Evolutionary conservation across 2,113 vertebrate species (phyloP), one percentile per base, ranked within the genome.

Genomic region (Loxodonta africana): DNA sequence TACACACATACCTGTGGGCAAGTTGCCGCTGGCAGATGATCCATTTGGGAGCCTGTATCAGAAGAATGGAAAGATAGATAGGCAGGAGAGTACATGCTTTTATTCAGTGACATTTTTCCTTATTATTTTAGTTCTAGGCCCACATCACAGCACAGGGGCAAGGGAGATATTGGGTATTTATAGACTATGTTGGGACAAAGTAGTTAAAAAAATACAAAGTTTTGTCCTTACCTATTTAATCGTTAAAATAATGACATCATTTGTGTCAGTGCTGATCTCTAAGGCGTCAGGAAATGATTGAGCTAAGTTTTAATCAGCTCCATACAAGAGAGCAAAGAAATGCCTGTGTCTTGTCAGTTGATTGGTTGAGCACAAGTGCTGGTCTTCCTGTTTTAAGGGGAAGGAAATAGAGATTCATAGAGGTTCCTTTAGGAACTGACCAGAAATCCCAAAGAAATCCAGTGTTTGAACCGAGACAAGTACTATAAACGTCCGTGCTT

Each of bases 211-310:
- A 51, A 62, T 51, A 26, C 2, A 25, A 20, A n/a, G 6, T 80
- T 85, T 93, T 83, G 60, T 69, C 41, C 21, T 93, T 92, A 44
- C 53, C 84, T 71, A 57, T 83, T 82, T 88, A 60, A 51, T 95
- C 44, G 60, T 33, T 5, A 28, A 69, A 74, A 53, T 57, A 82
- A 60, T 25, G 44, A 78, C 14, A 30, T 65, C 21, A 21, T 26
- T 74, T 92, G 48, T 9, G 1, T 28, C 14, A 91, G n/a, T 48
- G 74, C 51, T 91, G 5, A 81, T 26, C 30, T 76, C 76, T 18
- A 17, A 8, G 30, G 17, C 11, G 30, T 44, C 63, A 80, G 48
- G 30, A 94, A 87, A 53, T 18, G 74, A 57, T 62, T 18, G 62
- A 26, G 44, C 46, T 48, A 18, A 48, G 46, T 44, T 88, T 53